phyloP scores from a whole-genome alignment of 2,113 vertebrate genomes.

The Xyrauchen texanus region DNA sequence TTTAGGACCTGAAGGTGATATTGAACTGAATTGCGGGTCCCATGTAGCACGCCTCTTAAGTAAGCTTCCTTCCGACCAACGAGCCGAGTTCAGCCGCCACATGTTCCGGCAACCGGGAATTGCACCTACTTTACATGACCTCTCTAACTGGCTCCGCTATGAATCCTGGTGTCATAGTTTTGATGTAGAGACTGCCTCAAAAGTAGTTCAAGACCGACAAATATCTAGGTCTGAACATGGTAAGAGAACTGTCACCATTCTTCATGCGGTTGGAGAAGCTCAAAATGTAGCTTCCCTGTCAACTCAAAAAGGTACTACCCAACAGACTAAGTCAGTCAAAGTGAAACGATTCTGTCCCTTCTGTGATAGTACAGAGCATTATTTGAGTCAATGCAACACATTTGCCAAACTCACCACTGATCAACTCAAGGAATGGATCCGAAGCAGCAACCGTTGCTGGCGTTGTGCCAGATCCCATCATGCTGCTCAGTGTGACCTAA shows the following conservation, averaged over 20 bases:
- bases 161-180: too few relatives aligned
- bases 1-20: not conserved
- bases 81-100: not conserved
- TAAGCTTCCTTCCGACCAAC: not conserved
- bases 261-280: too few relatives aligned
- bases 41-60: not conserved
- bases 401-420: constrained; percentile 3
- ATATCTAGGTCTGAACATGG: too few relatives aligned
- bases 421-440: not conserved
- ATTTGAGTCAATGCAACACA: not conserved
- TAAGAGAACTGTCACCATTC: too few relatives aligned
- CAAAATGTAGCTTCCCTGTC: too few relatives aligned
- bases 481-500: not conserved
- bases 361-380: constrained; percentile 3
- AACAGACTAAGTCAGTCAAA: not conserved
- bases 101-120: not conserved
- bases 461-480: not conserved
- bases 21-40: not conserved
- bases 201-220: too few relatives aligned
- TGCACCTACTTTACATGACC: not conserved
- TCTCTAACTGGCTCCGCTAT: not conserved
- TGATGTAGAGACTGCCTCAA: too few relatives aligned
- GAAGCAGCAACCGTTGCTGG: not conserved
- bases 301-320: too few relatives aligned
- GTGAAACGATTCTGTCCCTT: not conserved